A percentile compares a stretch with the other conserved stretches of the same genome.
These are phyloP conservation scores for Drosophila meridionalis DNA, from an alignment of 2,888 invertebrate genomes.

Conservation along the genomic window DNA sequence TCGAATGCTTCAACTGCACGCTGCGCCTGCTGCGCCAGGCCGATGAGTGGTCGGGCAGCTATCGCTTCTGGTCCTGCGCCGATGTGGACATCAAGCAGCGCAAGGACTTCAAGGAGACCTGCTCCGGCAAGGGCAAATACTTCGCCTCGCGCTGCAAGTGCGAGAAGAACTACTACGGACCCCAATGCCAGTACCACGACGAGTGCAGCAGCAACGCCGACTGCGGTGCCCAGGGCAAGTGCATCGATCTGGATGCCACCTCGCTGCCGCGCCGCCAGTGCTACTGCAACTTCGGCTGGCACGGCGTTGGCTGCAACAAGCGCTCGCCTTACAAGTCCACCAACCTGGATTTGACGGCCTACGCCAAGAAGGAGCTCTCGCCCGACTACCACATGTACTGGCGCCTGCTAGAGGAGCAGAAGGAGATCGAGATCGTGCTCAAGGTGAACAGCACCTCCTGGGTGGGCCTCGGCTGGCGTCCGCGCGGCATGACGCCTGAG, in stretches of 20 bases:
- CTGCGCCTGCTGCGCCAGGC: constrained; percentile 95
- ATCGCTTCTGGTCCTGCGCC: constrained; percentile 97
- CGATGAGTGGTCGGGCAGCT: constrained; percentile 93
- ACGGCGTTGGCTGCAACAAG: constrained; percentile 93
- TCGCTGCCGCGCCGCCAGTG: constrained; percentile 93
- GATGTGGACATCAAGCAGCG: constrained; percentile 94
- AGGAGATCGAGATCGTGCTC: constrained; percentile 95
- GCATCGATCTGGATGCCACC: constrained; percentile 92
- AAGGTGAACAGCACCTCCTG: constrained; percentile 95
- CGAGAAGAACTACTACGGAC: constrained; percentile 92
- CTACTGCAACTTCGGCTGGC: constrained; percentile 96
- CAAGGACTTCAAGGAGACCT: constrained; percentile 92
- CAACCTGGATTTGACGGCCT: constrained; percentile 89
- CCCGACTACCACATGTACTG: constrained; percentile 93
- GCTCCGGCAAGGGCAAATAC: constrained; percentile 93
- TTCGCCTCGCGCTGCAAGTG: constrained; percentile 92
- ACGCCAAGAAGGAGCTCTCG: constrained; percentile 90
- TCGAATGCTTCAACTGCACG: constrained; percentile 95
- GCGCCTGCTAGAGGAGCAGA: constrained; percentile 92
- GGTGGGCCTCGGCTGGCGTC: constrained; percentile 96
- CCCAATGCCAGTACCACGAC: constrained; percentile 94
- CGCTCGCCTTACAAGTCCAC: constrained; percentile 91
- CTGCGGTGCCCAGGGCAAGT: constrained; percentile 94
- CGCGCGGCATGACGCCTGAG: constrained; percentile 89
- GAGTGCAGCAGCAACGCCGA: constrained; percentile 94